Conservation (phyloP, 2,888 invertebrate species). For the Sphaerophoria rueppellii region DNA sequence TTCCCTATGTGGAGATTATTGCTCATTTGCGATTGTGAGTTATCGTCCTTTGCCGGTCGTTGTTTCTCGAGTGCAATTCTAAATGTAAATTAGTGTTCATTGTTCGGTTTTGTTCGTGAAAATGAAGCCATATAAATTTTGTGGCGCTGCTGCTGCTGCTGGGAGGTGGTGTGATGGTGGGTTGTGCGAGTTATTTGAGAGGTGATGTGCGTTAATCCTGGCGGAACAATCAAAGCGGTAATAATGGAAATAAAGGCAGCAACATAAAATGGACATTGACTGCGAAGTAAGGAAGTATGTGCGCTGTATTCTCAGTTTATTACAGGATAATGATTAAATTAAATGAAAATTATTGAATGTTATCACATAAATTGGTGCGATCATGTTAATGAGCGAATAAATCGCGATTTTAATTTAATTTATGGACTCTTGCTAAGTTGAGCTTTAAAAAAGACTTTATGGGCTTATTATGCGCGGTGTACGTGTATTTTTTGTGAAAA, state of each 20-base stretch:
- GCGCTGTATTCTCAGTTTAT: constrained; percentile 41
- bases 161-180: neutral
- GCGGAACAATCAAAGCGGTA: constrained; percentile 34
- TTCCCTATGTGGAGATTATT: constrained; percentile 51
- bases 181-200: neutral
- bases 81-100: constrained; percentile 64
- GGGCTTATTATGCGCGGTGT: too few relatives aligned
- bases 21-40: constrained; percentile 58
- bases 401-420: neutral
- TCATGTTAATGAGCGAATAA: constrained; percentile 33
- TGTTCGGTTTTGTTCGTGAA: constrained; percentile 40
- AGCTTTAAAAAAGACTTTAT: too few relatives aligned
- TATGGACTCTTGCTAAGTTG: neutral
- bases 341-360: constrained; percentile 55
- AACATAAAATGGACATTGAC: neutral
- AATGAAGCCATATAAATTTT: constrained; percentile 37
- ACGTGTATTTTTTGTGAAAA: too few relatives aligned
- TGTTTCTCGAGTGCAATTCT: constrained; percentile 56
- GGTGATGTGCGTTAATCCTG: constrained; percentile 21
- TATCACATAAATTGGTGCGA: constrained; percentile 21
- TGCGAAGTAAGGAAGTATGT: neutral
- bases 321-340: constrained; percentile 62
- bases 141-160: neutral
- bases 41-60: constrained; percentile 34
- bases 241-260: constrained; percentile 9